A percentile compares a stretch with the other conserved stretches of the same genome.
Evolutionary conservation across 2,113 vertebrate genomes (phyloP).

Genomic region (Entomyzon cyanotis): DNA sequence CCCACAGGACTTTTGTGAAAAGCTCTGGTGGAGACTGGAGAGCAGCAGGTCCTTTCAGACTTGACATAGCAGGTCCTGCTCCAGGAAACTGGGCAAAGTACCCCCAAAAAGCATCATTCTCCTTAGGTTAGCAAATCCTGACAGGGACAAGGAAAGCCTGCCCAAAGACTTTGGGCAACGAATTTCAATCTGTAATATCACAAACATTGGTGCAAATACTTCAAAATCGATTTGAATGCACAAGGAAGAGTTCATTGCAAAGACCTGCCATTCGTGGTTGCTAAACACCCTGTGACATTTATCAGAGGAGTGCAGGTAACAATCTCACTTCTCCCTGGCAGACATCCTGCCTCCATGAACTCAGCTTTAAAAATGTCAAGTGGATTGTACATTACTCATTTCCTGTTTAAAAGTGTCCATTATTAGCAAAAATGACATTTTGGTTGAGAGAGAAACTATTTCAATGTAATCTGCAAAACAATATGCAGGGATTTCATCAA

Average conservation of each 20-base stretch:
- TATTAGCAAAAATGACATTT: constrained; percentile 13
- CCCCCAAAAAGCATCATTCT: neutral
- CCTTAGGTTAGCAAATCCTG: neutral
- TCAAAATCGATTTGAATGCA: neutral
- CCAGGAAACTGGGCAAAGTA: neutral
- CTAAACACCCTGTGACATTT: neutral
- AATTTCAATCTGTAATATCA: neutral
- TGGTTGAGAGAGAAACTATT: neutral
- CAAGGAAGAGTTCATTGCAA: neutral
- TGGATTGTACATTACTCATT: neutral
- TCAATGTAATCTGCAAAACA: neutral
- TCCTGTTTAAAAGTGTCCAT: neutral
- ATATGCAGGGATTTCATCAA: neutral
- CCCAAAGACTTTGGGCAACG: neutral
- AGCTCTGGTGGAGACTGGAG: neutral
- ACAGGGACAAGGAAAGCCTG: neutral
- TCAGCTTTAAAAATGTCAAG: constrained; percentile 2
- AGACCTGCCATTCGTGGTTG: fast-evolving
- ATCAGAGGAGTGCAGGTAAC: neutral
- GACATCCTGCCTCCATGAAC: neutral
- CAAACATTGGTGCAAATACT: neutral
- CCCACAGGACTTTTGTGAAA: neutral
- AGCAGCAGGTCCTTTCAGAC: neutral
- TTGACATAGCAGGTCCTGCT: neutral
- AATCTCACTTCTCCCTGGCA: neutral